These are phyloP conservation scores for Antechinus flavipes DNA, from an alignment of 2,113 vertebrate genomes.

Conservation along the genomic window DNA sequence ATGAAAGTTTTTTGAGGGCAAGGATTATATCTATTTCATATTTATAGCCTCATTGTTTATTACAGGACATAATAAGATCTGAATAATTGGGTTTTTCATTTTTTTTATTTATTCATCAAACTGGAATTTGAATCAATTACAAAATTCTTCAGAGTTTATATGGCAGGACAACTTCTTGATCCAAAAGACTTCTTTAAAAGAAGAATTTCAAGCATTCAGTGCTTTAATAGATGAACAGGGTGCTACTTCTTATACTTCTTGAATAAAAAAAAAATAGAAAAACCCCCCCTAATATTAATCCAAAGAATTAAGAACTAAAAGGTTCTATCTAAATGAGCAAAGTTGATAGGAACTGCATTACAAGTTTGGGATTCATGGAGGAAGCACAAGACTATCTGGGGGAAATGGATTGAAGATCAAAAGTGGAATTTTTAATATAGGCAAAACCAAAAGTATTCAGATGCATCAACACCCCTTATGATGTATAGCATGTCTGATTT, in stretches of 20 bases:
- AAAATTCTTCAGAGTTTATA: constrained; percentile 19
- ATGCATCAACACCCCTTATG: background rate
- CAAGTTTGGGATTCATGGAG: background rate
- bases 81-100: background rate
- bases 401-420: background rate
- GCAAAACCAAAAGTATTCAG: constrained; percentile 3
- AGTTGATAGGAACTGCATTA: background rate
- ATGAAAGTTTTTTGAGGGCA: background rate
- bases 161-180: background rate
- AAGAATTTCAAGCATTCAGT: background rate
- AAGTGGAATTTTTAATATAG: background rate
- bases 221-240: background rate
- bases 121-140: background rate
- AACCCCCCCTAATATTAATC: background rate
- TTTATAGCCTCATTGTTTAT: background rate
- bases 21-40: background rate
- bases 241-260: background rate
- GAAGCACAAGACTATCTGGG: background rate
- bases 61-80: background rate
- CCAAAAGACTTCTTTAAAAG: background rate
- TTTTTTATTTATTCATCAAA: background rate
- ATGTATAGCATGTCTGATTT: background rate
- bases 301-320: background rate
- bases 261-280: background rate
- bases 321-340: background rate